These are phyloP conservation scores for Dasypus novemcinctus DNA, from an alignment of 2,113 vertebrate genomes.

Conservation along the genomic window DNA sequence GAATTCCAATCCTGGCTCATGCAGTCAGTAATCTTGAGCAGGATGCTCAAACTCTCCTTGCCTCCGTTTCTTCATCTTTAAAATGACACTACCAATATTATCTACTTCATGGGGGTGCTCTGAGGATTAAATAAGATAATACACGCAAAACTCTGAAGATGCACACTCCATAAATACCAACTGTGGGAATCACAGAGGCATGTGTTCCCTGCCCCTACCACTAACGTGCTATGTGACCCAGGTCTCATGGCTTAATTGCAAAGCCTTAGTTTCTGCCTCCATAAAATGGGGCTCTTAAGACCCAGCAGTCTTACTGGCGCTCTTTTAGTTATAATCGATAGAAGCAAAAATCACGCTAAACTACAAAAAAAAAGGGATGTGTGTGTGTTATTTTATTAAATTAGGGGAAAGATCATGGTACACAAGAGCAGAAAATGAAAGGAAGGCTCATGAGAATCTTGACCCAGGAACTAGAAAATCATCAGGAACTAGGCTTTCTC, in stretches of 20 bases:
- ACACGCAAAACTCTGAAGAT: background rate
- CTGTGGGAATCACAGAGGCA: background rate
- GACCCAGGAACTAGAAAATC: background rate
- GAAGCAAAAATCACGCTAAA: background rate
- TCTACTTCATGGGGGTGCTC: background rate
- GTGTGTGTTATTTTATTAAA: background rate
- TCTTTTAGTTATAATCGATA: background rate
- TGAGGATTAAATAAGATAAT: background rate
- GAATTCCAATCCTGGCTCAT: background rate
- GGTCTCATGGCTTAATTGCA: background rate
- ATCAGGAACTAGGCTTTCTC: background rate
- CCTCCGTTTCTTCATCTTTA: background rate
- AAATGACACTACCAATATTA: background rate
- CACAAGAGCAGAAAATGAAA: background rate
- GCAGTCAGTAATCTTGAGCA: background rate
- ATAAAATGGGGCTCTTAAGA: background rate
- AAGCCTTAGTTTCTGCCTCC: background rate
- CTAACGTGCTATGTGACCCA: background rate
- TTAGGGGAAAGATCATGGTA: background rate
- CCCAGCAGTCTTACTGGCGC: background rate
- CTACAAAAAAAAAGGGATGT: too few relatives aligned
- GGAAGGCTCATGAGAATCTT: background rate
- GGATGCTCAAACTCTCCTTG: background rate
- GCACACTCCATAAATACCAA: background rate
- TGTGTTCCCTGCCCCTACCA: background rate